phyloP scores from a whole-genome alignment of 2,888 invertebrate species.

The Aphrophora alni region DNA sequence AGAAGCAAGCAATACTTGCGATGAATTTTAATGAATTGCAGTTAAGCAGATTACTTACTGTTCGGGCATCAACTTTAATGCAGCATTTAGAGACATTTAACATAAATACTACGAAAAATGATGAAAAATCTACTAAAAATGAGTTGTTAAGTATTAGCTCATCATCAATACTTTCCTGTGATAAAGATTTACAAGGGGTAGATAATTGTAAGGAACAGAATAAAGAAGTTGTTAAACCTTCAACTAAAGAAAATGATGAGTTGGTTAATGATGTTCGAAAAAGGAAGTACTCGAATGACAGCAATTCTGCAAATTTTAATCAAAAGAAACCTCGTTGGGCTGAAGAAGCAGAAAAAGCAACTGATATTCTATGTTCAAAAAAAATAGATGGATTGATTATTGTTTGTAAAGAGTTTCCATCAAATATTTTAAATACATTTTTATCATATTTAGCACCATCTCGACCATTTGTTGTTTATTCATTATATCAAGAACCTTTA shows the following conservation, averaged over 20 bases:
- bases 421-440: conserved; percentile 76
- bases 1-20: conserved; percentile 77
- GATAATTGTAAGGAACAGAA: background rate
- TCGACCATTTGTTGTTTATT: conserved; percentile 85
- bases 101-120: conserved; percentile 32
- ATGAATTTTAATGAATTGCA: conserved; percentile 81
- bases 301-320: background rate
- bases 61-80: conserved; percentile 64
- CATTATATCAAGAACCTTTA: conserved; percentile 80
- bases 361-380: conserved; percentile 62
- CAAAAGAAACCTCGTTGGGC: conserved; percentile 71
- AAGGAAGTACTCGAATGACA: conserved; percentile 17
- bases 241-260: background rate
- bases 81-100: conserved; percentile 22
- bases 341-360: conserved; percentile 70
- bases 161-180: background rate
- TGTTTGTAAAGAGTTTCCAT: conserved; percentile 85
- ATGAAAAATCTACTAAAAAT: background rate
- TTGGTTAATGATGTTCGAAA: conserved; percentile 14
- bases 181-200: conserved; percentile 18
- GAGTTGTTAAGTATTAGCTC: background rate
- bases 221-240: background rate
- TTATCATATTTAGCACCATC: conserved; percentile 80
- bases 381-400: conserved; percentile 80
- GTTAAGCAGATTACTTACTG: conserved; percentile 71